Percentiles rank a stretch among this genome's conserved stretches.
Evolutionary conservation across 2,888 invertebrate species (phyloP).

Genomic region (Teleiodes luculella): DNA sequence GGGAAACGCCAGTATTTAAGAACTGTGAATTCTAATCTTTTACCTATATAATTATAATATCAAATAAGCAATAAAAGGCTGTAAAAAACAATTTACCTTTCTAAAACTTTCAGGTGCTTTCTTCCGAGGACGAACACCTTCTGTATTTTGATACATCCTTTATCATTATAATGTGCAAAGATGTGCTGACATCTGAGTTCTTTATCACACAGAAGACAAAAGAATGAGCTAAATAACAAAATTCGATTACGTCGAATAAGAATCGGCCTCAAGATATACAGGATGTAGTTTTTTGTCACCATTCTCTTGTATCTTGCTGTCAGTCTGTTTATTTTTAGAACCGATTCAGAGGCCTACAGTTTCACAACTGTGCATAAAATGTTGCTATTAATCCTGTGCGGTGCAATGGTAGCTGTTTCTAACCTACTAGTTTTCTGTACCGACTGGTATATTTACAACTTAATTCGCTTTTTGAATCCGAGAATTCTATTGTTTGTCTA

Average conservation of each 20-base stretch:
- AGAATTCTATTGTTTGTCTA: neutral
- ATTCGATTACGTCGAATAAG: constrained; percentile 24
- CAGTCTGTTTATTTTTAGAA: constrained; percentile 6
- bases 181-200: neutral
- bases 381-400: neutral
- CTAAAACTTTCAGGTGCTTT: constrained; percentile 36
- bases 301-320: neutral
- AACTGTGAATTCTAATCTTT: too few species aligned
- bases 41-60: too few species aligned
- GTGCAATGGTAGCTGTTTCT: neutral
- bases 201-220: neutral
- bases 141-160: constrained; percentile 31
- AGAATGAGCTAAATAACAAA: constrained; percentile 19
- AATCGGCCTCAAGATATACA: constrained; percentile 1
- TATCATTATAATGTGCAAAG: too few species aligned
- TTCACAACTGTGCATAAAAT: constrained; percentile 10
- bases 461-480: too few species aligned
- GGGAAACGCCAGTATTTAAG: too few species aligned
- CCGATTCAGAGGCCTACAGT: neutral
- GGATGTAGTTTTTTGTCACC: neutral
- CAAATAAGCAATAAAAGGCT: too few species aligned
- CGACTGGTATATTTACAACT: neutral
- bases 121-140: constrained; percentile 40
- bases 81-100: constrained; percentile 36
- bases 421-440: neutral